phyloP scores from a whole-genome alignment of 2,113 vertebrate genomes.

The Nanorana parkeri region DNA sequence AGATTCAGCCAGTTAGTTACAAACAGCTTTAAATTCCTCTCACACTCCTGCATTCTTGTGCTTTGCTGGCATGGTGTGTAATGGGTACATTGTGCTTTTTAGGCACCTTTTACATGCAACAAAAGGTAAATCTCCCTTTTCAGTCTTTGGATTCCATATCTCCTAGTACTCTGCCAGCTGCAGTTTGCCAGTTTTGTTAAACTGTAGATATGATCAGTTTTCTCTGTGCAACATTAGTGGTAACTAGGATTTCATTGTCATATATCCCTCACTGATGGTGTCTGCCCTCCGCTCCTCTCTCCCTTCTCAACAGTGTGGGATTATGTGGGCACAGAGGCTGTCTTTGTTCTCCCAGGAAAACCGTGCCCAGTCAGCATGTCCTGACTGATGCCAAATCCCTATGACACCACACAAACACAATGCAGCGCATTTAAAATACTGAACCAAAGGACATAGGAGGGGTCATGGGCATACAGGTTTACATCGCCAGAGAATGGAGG shows the following conservation, averaged over 20 bases:
- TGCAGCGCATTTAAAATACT: slow-evolving; percentile 1
- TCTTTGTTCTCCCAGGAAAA: slow-evolving; percentile 36
- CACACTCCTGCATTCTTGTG: no score
- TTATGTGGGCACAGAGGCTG: slow-evolving; percentile 40
- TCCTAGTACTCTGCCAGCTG: not conserved
- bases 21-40: no score
- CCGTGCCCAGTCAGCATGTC: slow-evolving; percentile 47
- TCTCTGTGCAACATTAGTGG: not conserved
- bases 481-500: not conserved
- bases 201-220: not conserved
- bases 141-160: no score
- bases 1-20: no score
- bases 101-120: no score
- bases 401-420: slow-evolving; percentile 20
- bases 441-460: slow-evolving; percentile 10
- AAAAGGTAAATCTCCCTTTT: no score
- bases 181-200: not conserved
- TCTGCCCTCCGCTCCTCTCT: slow-evolving; percentile 20
- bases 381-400: slow-evolving; percentile 48
- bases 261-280: not conserved
- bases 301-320: slow-evolving; percentile 25
- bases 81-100: no score
- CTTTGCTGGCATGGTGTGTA: no score
- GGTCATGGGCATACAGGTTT: not conserved
- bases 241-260: not conserved